These are phyloP conservation scores for Trididemnum miniatum DNA, from an alignment of 23 tunicate genomes.

Conservation along the genomic window DNA sequence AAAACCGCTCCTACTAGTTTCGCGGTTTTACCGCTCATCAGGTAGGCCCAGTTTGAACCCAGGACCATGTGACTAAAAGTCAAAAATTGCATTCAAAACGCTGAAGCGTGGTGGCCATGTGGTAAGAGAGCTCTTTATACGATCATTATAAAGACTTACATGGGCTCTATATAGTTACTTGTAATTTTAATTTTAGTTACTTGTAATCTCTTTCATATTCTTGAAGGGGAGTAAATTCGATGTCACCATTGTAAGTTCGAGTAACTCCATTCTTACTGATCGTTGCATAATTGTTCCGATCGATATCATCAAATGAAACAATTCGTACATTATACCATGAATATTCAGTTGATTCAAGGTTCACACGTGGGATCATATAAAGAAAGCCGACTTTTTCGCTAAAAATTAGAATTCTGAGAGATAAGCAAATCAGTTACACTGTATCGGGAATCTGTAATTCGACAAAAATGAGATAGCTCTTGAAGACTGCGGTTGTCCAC, in stretches of 20 bases:
- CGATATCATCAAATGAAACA: background rate
- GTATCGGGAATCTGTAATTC: no score
- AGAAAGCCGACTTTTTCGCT: background rate
- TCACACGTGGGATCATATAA: background rate
- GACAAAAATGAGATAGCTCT: no score
- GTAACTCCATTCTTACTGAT: conserved; percentile 13
- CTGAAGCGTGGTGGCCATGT: no score
- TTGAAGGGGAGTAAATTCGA: background rate
- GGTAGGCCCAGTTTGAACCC: no score
- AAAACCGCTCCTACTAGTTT: no score
- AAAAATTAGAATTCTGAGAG: background rate
- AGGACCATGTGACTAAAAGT: no score
- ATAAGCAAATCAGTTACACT: no score
- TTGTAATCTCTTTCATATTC: conserved; percentile 8
- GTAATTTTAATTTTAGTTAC: background rate
- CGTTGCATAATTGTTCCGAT: conserved; percentile 1
- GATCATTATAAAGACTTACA: no score
- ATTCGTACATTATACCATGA: background rate
- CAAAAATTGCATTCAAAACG: no score
- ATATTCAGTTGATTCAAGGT: background rate
- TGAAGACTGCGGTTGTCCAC: no score
- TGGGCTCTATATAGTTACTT: background rate
- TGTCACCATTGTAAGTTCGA: background rate
- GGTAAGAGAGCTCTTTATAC: no score
- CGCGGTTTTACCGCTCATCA: no score